phyloP scores from a whole-genome alignment of 2,888 invertebrate species.

The Epinotia ramella region DNA sequence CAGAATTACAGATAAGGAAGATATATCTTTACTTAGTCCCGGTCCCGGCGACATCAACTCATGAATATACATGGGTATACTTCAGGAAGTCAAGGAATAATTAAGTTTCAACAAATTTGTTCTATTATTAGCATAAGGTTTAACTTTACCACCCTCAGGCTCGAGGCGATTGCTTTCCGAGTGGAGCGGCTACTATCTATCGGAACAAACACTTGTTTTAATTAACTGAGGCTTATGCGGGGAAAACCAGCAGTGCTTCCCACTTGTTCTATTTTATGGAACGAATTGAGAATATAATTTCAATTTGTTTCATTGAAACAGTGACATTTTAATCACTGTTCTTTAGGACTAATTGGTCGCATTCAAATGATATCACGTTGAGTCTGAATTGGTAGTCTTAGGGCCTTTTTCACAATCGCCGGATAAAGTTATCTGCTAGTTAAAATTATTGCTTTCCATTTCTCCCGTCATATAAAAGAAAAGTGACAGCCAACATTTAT shows the following conservation, averaged over 20 bases:
- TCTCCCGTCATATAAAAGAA: no score
- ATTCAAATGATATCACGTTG: no score
- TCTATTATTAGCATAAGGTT: conserved; percentile 7
- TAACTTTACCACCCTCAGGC: conserved; percentile 7
- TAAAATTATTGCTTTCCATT: no score
- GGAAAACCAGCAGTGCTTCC: neutral
- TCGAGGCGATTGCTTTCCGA: conserved; percentile 6
- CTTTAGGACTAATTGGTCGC: no score
- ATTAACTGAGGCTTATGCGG: conserved; percentile 8
- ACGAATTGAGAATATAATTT: neutral
- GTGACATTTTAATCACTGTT: no score
- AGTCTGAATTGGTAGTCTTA: no score
- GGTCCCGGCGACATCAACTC: neutral
- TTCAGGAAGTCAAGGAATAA: neutral
- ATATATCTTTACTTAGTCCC: no score
- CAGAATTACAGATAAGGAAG: no score
- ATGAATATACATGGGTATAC: neutral
- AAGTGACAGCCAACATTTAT: no score
- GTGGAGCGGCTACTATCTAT: neutral
- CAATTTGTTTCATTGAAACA: neutral
- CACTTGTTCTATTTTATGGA: neutral
- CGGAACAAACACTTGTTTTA: conserved; percentile 10
- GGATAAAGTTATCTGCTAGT: no score
- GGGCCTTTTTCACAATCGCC: no score
- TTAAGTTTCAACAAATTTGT: conserved; percentile 1